Evolutionary conservation across 2,113 vertebrate species (phyloP), one percentile per base, ranked within the genome.

Genomic region (Erythrocercus mccallii): DNA sequence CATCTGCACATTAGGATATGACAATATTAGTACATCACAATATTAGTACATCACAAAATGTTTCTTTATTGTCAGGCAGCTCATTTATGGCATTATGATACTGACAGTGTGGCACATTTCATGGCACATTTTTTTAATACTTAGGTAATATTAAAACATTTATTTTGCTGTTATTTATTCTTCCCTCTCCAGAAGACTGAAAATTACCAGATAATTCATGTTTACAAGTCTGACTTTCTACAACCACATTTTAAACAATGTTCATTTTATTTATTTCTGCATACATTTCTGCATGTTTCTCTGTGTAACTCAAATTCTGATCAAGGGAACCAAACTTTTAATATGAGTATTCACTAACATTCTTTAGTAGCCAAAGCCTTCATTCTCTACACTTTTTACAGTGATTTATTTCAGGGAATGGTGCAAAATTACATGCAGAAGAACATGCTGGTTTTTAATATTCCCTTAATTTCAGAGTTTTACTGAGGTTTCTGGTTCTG

Each of bases 381-480:
- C 18, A 84, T 73, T 88, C 79, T 72, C 27, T 4, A 7, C 56
- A 66, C 38, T 88, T 95, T 82, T 56, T 4, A 16, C n/a, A 50
- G 27, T 30, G 1, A 56, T 57, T 17, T 64, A 64, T 47, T 71
- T 70, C 48, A 54, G 48, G 35, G 48, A 81, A 79, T 1, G 0
- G 21, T 27, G 28, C 58, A 68, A 53, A 93, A 58, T 51, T 72
- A 37, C 24, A 45, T 31, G 28, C 31, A 87, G 68, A 44, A 83
- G 47, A 93, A 61, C 22, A 79, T 47, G 25, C 35, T 47, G 37
- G 28, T 47, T 69, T 71, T 86, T 62, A 45, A 37, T 21, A 23
- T 65, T 60, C 61, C 58, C n/a, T 86, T 88, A 74, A 86, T 93
- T 93, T 85, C 51, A 72, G 72, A 64, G 45, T 69, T 96, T 96